phyloP scores from a whole-genome alignment of 2,888 invertebrate genomes.

The Meghimatium bilineatum region DNA sequence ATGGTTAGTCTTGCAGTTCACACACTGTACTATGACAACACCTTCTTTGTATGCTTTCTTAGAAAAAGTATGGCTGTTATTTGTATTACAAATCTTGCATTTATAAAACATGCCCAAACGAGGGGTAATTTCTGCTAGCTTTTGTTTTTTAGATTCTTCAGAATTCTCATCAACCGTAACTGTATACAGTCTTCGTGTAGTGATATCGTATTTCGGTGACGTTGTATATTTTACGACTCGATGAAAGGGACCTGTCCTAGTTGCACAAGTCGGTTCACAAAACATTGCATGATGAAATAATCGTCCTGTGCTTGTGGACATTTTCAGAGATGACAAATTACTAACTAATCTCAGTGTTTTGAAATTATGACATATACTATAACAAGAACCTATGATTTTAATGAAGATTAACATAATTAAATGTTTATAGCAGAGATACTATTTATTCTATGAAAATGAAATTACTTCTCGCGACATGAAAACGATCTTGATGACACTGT shows the following conservation, averaged over 20 bases:
- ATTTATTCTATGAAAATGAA: not conserved
- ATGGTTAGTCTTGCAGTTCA: slow-evolving; percentile 91
- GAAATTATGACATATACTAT: not conserved
- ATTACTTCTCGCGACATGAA: not conserved
- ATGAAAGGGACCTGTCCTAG: not conserved
- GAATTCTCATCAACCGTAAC: not conserved
- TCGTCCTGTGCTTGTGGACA: not conserved
- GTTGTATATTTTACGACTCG: not conserved
- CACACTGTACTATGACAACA: slow-evolving; percentile 93
- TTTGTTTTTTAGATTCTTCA: slow-evolving; percentile 6
- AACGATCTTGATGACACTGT: not conserved
- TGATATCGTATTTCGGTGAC: not conserved
- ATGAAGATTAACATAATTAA: not conserved
- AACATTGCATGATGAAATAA: not conserved
- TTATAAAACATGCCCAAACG: slow-evolving; percentile 83
- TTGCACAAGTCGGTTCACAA: not conserved
- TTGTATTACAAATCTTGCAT: slow-evolving; percentile 90
- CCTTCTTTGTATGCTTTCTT: slow-evolving; percentile 91
- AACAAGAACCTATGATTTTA: not conserved
- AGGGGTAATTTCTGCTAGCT: slow-evolving; percentile 16
- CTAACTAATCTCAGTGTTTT: not conserved
- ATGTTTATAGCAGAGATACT: not conserved
- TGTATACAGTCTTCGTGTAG: not conserved
- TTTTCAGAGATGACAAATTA: not conserved
- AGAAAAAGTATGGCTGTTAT: slow-evolving; percentile 88